Evolutionary conservation across 2,113 vertebrate genomes (phyloP), one percentile per base, ranked within the genome.

Genomic region (Nibea albiflora): DNA sequence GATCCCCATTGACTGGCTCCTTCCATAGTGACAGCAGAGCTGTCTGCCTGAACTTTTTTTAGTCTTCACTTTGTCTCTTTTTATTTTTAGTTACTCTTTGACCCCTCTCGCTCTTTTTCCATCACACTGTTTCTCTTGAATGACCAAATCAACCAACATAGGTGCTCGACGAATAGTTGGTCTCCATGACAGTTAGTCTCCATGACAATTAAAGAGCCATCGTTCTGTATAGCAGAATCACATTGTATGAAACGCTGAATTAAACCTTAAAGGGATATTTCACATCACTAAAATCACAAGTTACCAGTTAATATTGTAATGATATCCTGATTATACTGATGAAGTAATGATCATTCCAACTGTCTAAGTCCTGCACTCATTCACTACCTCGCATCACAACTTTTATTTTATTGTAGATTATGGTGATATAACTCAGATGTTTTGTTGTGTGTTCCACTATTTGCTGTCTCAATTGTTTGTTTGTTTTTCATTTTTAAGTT

Each of bases 1-100:
- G 81, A 76, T 69, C 76, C 58, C 75, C 84, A 90, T 89, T 88
- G 86, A 90, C 78, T 65, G 72, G 74, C 68, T 83, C 64, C 66
- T 53, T 86, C 62, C 67, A 73, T 62, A 56, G 22, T 68, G 58
- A 78, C 78, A 22, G 60, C 60, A 62, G 9, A 70, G 31, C 66
- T 19, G 54, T 69, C 56, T 28, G 1, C 22, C 3, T 52, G 8
- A 74, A 71, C 68, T 74, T 72, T 3, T 72, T 68, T 78, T 26
- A 26, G 52, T 73, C 53, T 56, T 74, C 49, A 60, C 5, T 66
- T 64, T 50, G 52, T 73, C 14, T 22, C 15, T 35, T 24, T 47
- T 54, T 74, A 58, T 74, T 65, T 79, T 76, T 61, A 73, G 49
- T 26, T 49, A 14, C 68, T 15, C 64, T 81, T n/a, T 50, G 50